These are phyloP conservation scores for Caenorhabditis sp. DNA, from an alignment of 2,888 invertebrate species.

Conservation along the genomic window DNA sequence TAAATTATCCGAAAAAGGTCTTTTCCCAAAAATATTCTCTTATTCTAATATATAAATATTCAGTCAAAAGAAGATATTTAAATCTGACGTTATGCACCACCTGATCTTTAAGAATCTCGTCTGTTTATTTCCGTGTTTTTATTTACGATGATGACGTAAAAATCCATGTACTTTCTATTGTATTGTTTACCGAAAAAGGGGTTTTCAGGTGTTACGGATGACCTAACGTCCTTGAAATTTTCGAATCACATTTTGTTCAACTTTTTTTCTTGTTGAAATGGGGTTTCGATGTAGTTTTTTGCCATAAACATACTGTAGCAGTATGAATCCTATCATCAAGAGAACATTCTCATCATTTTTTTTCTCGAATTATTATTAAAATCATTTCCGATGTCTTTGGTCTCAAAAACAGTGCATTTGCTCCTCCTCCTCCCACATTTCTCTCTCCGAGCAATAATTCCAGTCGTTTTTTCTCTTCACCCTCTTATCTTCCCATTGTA, in stretches of 20 bases:
- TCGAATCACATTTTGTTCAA: not conserved
- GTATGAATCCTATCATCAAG: too few relatives aligned
- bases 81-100: too few relatives aligned
- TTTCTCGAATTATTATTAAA: too few relatives aligned
- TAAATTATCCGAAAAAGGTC: too few relatives aligned
- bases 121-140: too few relatives aligned
- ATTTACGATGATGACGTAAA: too few relatives aligned
- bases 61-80: too few relatives aligned
- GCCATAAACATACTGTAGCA: not conserved
- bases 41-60: too few relatives aligned
- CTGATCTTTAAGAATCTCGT: too few relatives aligned
- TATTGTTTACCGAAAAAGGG: not conserved
- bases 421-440: not conserved
- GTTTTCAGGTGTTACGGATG: not conserved
- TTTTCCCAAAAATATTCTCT: too few relatives aligned
- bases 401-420: not conserved
- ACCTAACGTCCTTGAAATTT: not conserved
- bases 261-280: not conserved
- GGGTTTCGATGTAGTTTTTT: not conserved
- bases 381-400: too few relatives aligned
- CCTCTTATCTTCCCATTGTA: not conserved
- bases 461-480: not conserved
- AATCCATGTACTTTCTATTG: not conserved
- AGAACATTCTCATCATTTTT: too few relatives aligned
- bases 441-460: not conserved